A percentile compares a stretch with the other conserved stretches of the same genome.
phyloP scores from a whole-genome alignment of 2,888 invertebrate species.

The Sturmia bella region DNA sequence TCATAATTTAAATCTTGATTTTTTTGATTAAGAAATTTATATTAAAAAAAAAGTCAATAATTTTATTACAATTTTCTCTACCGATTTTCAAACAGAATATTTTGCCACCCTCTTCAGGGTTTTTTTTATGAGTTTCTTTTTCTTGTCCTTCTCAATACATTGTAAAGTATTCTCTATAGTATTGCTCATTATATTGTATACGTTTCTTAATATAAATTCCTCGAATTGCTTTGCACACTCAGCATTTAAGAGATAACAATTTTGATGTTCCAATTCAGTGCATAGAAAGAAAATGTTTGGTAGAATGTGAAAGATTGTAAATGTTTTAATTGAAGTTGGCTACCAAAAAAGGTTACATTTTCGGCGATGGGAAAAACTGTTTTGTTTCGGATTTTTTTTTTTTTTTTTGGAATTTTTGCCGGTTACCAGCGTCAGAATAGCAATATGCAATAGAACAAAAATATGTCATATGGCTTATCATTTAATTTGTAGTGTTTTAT shows the following conservation, averaged over 20 bases:
- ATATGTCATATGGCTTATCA: no score
- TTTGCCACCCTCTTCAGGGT: slow-evolving; percentile 40
- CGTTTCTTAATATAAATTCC: slow-evolving; percentile 42
- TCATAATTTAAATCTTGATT: slow-evolving; percentile 17
- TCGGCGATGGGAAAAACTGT: no score
- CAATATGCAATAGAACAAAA: no score
- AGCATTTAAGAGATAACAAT: slow-evolving; percentile 6
- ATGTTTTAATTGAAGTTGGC: no score
- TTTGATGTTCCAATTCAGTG: no score
- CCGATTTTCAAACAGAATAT: slow-evolving; percentile 20
- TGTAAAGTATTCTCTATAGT: slow-evolving; percentile 58
- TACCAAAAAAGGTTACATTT: no score
- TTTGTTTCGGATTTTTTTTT: no score
- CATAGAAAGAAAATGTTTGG: no score
- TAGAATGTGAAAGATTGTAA: no score
- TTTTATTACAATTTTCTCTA: slow-evolving; percentile 45
- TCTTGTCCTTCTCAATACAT: slow-evolving; percentile 65
- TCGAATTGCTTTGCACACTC: slow-evolving; percentile 19
- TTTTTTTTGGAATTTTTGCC: no score
- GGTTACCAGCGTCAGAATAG: no score
- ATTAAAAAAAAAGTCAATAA: slow-evolving; percentile 12
- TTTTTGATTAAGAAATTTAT: neutral
- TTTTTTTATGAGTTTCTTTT: neutral
- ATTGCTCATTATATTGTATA: slow-evolving; percentile 48
- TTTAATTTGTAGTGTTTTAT: no score